Evolutionary conservation across 2,888 invertebrate species (phyloP).

Genomic region (Plagodis dolabraria): DNA sequence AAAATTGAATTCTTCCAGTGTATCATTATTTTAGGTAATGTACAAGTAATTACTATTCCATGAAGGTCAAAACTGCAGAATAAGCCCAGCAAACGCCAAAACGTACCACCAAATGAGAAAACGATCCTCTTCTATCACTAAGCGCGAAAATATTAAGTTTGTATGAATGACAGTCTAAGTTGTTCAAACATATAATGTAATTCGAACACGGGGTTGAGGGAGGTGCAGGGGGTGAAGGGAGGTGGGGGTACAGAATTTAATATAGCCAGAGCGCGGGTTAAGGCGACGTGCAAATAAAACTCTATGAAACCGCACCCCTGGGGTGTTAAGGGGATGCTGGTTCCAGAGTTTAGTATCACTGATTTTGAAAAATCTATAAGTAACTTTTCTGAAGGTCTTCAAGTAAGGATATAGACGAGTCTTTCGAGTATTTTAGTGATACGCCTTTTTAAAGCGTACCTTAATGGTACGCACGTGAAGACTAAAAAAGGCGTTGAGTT

Average conservation of each 20-base stretch:
- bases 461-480: too few species aligned
- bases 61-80: too few species aligned
- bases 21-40: too few species aligned
- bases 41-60: too few species aligned
- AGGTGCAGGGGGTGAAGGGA: conserved; percentile 33
- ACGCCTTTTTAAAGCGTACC: too few species aligned
- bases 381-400: too few species aligned
- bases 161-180: conserved; percentile 37
- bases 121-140: conserved; percentile 12
- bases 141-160: conserved; percentile 42
- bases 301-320: conserved; percentile 70
- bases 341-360: background rate
- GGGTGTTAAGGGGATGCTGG: conserved; percentile 55
- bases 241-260: conserved; percentile 68
- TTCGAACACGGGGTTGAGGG: conserved; percentile 46
- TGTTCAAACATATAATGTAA: conserved; percentile 69
- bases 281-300: conserved; percentile 81
- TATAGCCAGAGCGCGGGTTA: conserved; percentile 78
- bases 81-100: background rate
- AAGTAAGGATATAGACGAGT: too few species aligned
- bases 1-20: too few species aligned
- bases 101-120: conserved; percentile 3
- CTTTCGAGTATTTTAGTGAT: too few species aligned
- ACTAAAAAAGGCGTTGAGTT: too few species aligned
- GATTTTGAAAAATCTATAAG: too few species aligned